Conservation (phyloP, 2,797 vertebrate species). For the Austrolebias charrua region DNA sequence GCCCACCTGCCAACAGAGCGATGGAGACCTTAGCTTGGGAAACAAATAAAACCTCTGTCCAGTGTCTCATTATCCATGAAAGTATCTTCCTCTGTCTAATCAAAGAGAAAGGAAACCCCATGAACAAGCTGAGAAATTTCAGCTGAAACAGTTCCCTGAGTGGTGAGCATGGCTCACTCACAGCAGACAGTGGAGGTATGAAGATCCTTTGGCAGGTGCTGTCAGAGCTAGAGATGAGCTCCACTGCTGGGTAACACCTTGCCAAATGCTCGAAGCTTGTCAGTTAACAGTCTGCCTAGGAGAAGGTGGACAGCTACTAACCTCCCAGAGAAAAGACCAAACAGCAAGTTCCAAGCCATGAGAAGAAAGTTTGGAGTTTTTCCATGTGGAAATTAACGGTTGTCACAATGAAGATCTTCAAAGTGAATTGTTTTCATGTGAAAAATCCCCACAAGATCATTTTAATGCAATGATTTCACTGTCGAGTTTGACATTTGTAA, state of each 20-base stretch:
- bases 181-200: slow-evolving; percentile 73
- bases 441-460: not conserved
- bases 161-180: slow-evolving; percentile 71
- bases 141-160: slow-evolving; percentile 72
- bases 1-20: slow-evolving; percentile 64
- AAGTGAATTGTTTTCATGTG: slow-evolving; percentile 5
- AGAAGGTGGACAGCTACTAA: slow-evolving; percentile 78
- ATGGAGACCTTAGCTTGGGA: slow-evolving; percentile 75
- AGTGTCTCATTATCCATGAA: slow-evolving; percentile 80
- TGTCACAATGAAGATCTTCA: slow-evolving; percentile 13
- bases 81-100: slow-evolving; percentile 74
- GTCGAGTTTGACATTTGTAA: not conserved
- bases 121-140: slow-evolving; percentile 70
- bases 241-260: slow-evolving; percentile 78
- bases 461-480: not conserved
- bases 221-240: slow-evolving; percentile 79
- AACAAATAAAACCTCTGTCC: slow-evolving; percentile 78
- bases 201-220: slow-evolving; percentile 83
- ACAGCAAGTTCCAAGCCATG: slow-evolving; percentile 63
- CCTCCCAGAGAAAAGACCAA: slow-evolving; percentile 70
- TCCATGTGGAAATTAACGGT: slow-evolving; percentile 31
- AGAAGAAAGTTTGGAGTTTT: slow-evolving; percentile 65
- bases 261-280: slow-evolving; percentile 80
- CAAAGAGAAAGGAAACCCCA: slow-evolving; percentile 73
- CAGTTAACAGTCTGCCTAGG: slow-evolving; percentile 76